Conservation (phyloP, 1,140 invertebrate species). For the Drosophila teissieri region DNA sequence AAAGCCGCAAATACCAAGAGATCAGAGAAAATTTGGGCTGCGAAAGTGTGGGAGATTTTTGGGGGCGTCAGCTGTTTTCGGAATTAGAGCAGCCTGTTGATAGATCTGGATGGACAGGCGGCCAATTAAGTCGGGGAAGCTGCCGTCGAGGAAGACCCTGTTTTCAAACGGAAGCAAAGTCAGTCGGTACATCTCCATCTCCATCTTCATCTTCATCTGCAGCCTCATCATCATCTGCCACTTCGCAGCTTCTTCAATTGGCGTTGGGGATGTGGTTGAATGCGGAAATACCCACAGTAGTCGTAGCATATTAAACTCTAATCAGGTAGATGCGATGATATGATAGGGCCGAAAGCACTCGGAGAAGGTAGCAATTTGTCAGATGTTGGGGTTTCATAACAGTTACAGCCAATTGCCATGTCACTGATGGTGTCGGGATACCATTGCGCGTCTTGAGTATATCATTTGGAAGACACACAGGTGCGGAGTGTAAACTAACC, state of each 20-base stretch:
- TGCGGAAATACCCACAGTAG: conserved; percentile 67
- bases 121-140: conserved; percentile 63
- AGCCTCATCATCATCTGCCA: conserved; percentile 30
- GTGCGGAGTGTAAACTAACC: conserved; percentile 38
- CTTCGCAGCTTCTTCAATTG: conserved; percentile 37
- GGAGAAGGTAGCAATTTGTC: conserved; percentile 62
- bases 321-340: conserved; percentile 74
- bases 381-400: conserved; percentile 70
- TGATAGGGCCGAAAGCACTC: conserved; percentile 48
- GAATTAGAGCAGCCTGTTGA: conserved; percentile 43
- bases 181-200: conserved; percentile 41
- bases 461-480: conserved; percentile 34
- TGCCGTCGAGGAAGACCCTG: conserved; percentile 9
- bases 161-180: conserved; percentile 58
- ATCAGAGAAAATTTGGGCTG: conserved; percentile 34
- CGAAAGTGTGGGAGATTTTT: conserved; percentile 70
- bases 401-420: conserved; percentile 58
- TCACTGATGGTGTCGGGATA: conserved; percentile 54
- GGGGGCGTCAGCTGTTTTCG: conserved; percentile 53
- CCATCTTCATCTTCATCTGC: conserved; percentile 10
- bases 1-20: conserved; percentile 18
- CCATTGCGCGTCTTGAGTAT: conserved; percentile 8
- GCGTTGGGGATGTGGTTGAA: conserved; percentile 51
- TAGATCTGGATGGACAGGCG: conserved; percentile 49
- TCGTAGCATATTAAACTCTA: conserved; percentile 63